These are phyloP conservation scores for Syngnathus acus DNA, from an alignment of 2,797 vertebrate species.

Conservation along the genomic window DNA sequence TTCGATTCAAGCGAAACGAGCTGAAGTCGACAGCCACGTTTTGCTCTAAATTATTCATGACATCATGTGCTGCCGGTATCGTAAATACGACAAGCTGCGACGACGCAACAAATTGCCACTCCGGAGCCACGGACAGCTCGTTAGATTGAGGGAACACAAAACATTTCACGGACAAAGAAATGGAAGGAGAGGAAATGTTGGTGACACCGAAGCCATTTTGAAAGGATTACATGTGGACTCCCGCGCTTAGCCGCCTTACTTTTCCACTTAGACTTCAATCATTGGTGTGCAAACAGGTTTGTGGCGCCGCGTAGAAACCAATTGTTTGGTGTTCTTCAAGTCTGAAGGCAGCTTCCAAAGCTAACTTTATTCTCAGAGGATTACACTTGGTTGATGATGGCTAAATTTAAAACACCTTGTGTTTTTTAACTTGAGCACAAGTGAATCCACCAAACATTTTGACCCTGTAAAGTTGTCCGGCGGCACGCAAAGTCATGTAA, in stretches of 20 bases:
- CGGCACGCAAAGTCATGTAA: background rate
- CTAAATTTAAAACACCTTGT: too few species aligned
- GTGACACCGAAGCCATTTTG: background rate
- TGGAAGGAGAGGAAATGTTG: background rate
- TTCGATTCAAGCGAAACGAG: background rate
- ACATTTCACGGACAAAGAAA: background rate
- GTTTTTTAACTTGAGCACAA: background rate
- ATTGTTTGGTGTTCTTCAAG: background rate
- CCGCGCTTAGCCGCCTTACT: background rate
- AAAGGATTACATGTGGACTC: slow-evolving; percentile 2
- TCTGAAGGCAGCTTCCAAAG: background rate
- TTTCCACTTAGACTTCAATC: background rate
- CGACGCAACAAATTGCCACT: background rate
- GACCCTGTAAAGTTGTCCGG: background rate
- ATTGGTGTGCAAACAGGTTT: background rate
- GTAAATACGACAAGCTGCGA: background rate
- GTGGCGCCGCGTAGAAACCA: background rate
- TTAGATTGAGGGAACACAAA: background rate
- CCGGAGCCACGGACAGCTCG: background rate
- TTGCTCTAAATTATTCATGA: slow-evolving; percentile 1
- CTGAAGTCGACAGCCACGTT: background rate
- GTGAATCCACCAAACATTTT: background rate
- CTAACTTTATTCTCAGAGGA: too few species aligned
- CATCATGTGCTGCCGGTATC: background rate
- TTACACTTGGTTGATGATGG: too few species aligned